Evolutionary conservation across 2,113 vertebrate species (phyloP).

Genomic region (rabbit (Oryctolagus cuniculus)): mOryCun1.1 NC_091438.1:66173001-66173500

Average conservation of each 20-base stretch:
- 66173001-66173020: slow-evolving; percentile 50
- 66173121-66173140: slow-evolving; percentile 42
- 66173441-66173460: slow-evolving; percentile 83
- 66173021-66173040: neutral
- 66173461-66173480: slow-evolving; percentile 72
- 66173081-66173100: slow-evolving; percentile 81
- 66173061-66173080: slow-evolving; percentile 84
- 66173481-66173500: slow-evolving; percentile 85
- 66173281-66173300: slow-evolving; percentile 90
- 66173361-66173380: slow-evolving; percentile 86
- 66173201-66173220: slow-evolving; percentile 64
- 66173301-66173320: slow-evolving; percentile 88
- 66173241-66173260: slow-evolving; percentile 73
- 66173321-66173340: slow-evolving; percentile 84
- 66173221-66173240: slow-evolving; percentile 75
- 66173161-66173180: slow-evolving; percentile 30
- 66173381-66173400: slow-evolving; percentile 86
- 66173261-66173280: slow-evolving; percentile 85
- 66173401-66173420: slow-evolving; percentile 93
- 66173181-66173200: neutral
- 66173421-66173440: slow-evolving; percentile 92
- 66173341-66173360: slow-evolving; percentile 79
- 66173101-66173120: slow-evolving; percentile 67
- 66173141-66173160: slow-evolving; percentile 83
- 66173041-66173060: slow-evolving; percentile 54